A percentile compares a stretch with the other conserved stretches of the same genome.
phyloP scores from a whole-genome alignment of 2,888 invertebrate species.

The Antheraea assamensis region DNA sequence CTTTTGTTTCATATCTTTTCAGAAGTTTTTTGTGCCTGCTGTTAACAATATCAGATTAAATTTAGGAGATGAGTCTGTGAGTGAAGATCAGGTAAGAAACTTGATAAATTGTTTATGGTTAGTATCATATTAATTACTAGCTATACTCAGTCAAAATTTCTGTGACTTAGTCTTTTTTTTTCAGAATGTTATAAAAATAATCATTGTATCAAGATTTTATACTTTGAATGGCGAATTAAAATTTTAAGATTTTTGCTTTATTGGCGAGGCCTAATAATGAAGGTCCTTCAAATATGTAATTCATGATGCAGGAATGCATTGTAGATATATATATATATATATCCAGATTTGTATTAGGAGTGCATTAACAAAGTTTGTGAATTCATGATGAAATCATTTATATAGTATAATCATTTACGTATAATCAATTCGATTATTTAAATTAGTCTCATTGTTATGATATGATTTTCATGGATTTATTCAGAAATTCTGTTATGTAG shows the following conservation, averaged over 20 bases:
- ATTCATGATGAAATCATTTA: neutral
- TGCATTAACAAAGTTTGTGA: neutral
- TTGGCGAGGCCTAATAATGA: neutral
- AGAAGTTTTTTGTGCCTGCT: constrained; percentile 92
- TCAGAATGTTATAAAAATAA: no score
- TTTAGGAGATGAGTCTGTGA: constrained; percentile 88
- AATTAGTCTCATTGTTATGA: no score
- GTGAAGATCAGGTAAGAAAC: constrained; percentile 85
- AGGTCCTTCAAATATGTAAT: neutral
- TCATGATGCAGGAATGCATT: neutral
- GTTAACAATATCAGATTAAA: constrained; percentile 89
- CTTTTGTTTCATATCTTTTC: constrained; percentile 47
- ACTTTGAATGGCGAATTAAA: no score
- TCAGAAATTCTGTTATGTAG: no score
- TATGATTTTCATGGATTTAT: no score
- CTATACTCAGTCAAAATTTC: no score
- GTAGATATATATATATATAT: neutral
- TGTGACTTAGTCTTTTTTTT: no score
- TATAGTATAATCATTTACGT: no score
- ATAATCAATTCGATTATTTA: no score
- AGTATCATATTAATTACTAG: no score
- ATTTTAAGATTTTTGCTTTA: no score
- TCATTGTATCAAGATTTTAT: no score
- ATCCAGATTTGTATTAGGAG: neutral
- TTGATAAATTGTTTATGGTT: neutral